Evolutionary conservation across 2,888 invertebrate species (phyloP).

Genomic region (Polyommatus iphigenia): DNA sequence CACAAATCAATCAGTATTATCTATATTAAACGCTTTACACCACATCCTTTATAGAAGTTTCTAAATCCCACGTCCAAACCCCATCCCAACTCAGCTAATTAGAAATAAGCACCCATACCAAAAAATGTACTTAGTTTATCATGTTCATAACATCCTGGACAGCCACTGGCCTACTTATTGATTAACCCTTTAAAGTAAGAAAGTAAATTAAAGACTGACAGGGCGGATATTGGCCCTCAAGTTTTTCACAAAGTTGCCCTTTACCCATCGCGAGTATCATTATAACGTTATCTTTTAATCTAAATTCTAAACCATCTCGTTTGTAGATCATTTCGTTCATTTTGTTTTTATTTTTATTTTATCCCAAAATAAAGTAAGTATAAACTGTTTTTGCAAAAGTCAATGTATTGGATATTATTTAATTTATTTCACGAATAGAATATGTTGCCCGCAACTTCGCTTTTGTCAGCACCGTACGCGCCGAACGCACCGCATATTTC

Average conservation of each 20-base stretch:
- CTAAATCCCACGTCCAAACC: too few relatives aligned
- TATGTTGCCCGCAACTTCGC: too few relatives aligned
- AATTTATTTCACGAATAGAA: too few relatives aligned
- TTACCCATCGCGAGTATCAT: neutral
- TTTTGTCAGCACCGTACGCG: too few relatives aligned
- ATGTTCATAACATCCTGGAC: neutral
- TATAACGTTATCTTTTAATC: neutral
- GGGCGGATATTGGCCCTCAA: neutral
- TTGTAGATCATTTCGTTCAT: neutral
- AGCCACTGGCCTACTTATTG: neutral
- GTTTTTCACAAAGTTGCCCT: constrained; percentile 13
- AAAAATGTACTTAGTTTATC: neutral
- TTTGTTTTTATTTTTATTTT: neutral
- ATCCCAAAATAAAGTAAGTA: neutral
- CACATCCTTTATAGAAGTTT: too few relatives aligned
- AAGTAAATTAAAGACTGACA: neutral
- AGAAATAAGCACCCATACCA: neutral
- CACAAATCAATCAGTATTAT: too few relatives aligned
- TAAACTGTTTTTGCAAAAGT: neutral
- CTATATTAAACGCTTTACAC: too few relatives aligned
- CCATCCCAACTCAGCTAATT: neutral
- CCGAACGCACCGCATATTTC: too few relatives aligned
- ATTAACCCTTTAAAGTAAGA: constrained; percentile 2
- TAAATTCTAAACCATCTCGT: too few relatives aligned
- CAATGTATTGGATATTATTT: too few relatives aligned